Base-by-base conservation (phyloP, 2,113 vertebrate species). In the Vireo altiloquus region DNA sequence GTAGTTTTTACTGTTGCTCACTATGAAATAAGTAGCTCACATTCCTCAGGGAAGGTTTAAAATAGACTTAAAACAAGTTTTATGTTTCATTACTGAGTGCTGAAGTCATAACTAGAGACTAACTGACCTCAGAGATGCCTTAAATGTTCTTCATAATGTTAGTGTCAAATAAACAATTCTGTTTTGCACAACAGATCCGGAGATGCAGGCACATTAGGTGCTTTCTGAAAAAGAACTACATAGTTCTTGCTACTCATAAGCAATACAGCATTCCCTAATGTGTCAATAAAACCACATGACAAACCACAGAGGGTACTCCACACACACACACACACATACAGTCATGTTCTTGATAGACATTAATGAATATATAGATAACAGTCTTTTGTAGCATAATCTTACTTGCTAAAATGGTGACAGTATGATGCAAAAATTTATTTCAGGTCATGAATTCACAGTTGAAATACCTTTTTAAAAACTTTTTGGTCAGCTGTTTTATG, bases 291-390 rank as follows among this genome's bases (percentile, higher is more conserved):
- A 56, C 15, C 31, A 9, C 50, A 40, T 15, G 37, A 70, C 33
- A 90, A 74, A 66, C 40, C 27, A 76, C 10, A 39, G 44, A 70
- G 31, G 11, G 9, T 75, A 64, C 47, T 66, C 15, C 27, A 35
- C 30, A 11, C 57, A 22, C 3, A 18, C 14, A 19, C 44, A 25
- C 20, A 54, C 21, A 54, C 12, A 23, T 18, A 60, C 1, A 56
- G 2, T 47, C 24, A n/a, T 35, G 56, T 64, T 83, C 64, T 49
- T 88, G 85, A 88, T 13, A 89, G 79, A 81, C 64, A 86, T 93
- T 95, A 93, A 90, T 89, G 72, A 94, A 89, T 37, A 91, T 82
- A 91, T 60, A 78, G 33, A 64, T 95, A 90, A 71, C 44, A 84
- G 52, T 14, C 59, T 95, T 92, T 81, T 74, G 71, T 80, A 63